Base-by-base conservation (phyloP, 2,888 invertebrate genomes). In the Eupithecia insigniata region DNA sequence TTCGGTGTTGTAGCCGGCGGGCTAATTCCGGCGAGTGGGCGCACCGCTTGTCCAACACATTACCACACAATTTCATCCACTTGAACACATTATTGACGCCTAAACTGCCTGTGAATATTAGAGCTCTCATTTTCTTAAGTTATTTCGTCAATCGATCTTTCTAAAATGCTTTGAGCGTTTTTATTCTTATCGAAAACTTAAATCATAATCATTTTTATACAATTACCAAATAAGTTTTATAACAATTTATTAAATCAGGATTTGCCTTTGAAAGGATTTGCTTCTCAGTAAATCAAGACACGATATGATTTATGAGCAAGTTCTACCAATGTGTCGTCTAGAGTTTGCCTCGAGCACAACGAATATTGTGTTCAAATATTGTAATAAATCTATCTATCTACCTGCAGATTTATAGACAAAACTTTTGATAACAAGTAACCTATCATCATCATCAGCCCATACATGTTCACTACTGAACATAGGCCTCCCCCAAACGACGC, bases 21-120 rank as follows among this genome's bases (percentile, higher is more conserved):
- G 85, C 80, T 79, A 81, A 82, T 82, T 84, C 81, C 75, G 78
- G 72, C 69, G 82, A 82, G 81, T 85, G 86, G 84, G 86, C 84
- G 87, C 83, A 82, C 81, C 80, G 82, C 86, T 80, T 88, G 89
- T 88, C 87, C 83, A 82, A 87, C 90, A 89, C 89, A 91, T 91
- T 92, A 91, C 90, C 90, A 89, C 88, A 88, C 89, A 86, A 90
- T 90, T 90, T 90, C 87, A 85, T 84, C 87, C 88, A 87, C 87
- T 86, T 85, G 85, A 87, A 84, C 83, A 84, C 84, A 77, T 78
- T 79, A 78, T 70, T 78, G 73, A 76, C 74, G 74, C 76, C 71
- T 78, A 72, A 77, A 75, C 76, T 72, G 74, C 67, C 46, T 71
- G 74, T 71, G 74, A 71, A 74, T 74, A 71, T 74, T 67, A 74